Percentiles rank a stretch among this genome's conserved stretches.
Conservation (phyloP, 2,797 vertebrate genomes). For the Lepilemur septentrionalis region DNA sequence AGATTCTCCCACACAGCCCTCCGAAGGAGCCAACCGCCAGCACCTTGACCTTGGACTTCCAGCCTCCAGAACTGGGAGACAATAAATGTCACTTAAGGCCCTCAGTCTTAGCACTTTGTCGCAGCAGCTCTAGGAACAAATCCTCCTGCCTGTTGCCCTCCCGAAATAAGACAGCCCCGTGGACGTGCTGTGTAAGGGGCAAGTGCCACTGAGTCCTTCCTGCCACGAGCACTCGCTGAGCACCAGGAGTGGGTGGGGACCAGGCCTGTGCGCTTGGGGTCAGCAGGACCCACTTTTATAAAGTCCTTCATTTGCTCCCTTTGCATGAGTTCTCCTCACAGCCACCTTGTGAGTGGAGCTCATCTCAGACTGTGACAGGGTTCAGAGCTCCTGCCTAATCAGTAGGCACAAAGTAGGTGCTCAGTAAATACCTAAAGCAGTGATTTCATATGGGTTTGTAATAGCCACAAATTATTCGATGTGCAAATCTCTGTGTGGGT, state of each 20-base stretch:
- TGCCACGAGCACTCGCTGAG: rapidly evolving
- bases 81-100: rapidly evolving
- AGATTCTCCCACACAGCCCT: not conserved
- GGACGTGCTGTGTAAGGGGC: not conserved
- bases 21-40: not conserved
- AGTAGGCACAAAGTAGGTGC: not conserved
- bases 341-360: not conserved
- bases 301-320: not conserved
- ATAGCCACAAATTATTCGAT: not conserved
- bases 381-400: not conserved
- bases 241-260: rapidly evolving
- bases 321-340: not conserved
- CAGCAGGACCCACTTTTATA: rapidly evolving
- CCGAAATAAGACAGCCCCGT: rapidly evolving
- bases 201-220: rapidly evolving
- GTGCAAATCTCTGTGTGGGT: not conserved
- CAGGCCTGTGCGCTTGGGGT: rapidly evolving
- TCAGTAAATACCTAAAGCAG: not conserved
- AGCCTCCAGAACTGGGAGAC: not conserved
- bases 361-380: not conserved
- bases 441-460: not conserved
- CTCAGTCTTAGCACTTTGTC: rapidly evolving
- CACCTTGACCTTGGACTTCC: not conserved
- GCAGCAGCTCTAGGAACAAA: not conserved
- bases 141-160: not conserved